Percentiles rank a stretch among this genome's conserved stretches.
Evolutionary conservation across 2,888 invertebrate species (phyloP).

Genomic region (Clistopyga incitator): DNA sequence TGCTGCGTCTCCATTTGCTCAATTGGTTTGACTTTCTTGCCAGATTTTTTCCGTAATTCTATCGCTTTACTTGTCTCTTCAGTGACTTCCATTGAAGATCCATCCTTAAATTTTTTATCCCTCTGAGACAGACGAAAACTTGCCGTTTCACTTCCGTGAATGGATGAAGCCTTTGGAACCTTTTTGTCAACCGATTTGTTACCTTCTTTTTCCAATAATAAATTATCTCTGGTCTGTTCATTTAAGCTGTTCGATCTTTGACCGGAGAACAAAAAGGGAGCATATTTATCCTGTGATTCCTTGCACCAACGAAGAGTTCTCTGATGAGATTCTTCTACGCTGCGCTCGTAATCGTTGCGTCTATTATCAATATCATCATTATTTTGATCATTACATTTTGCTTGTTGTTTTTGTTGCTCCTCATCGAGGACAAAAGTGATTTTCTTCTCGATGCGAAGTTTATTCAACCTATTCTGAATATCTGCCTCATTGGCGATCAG

Average conservation of each 20-base stretch:
- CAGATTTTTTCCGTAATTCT: too few species aligned
- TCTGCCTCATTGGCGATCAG: neutral
- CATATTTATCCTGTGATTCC: conserved; percentile 30
- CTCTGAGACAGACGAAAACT: neutral
- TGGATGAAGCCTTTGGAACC: neutral
- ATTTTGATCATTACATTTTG: neutral
- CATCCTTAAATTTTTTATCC: neutral
- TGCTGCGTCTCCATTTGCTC: neutral
- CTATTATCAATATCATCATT: neutral
- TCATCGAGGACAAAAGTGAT: neutral
- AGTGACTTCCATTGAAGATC: neutral
- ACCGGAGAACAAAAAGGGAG: neutral
- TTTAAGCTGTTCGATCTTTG: neutral
- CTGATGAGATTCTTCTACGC: conserved; percentile 5
- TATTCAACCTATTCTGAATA: conserved; percentile 29
- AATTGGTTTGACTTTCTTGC: neutral
- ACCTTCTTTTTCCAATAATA: neutral
- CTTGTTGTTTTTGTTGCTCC: neutral
- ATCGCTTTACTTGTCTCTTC: neutral
- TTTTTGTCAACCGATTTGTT: neutral
- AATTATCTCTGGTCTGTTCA: neutral
- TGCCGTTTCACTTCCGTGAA: conserved; percentile 11
- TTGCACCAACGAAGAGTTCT: conserved; percentile 43
- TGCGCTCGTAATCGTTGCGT: neutral
- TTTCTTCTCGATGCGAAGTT: conserved; percentile 46